Evolutionary conservation across 1,140 invertebrate genomes (phyloP).

Genomic region (Heterodera schachtii): DNA sequence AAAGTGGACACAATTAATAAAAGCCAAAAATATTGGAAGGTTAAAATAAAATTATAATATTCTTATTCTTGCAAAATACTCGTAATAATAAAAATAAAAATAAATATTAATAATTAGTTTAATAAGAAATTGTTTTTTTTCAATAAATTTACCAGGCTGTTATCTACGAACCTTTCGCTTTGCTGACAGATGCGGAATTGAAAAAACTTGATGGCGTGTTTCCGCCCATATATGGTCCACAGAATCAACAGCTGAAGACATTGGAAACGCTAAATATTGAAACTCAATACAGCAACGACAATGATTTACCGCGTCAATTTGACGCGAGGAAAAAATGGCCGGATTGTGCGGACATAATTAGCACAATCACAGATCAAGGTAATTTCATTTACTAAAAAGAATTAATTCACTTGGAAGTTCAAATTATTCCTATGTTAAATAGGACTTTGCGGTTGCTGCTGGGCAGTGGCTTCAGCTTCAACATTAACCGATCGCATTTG

Average conservation of each 20-base stretch:
- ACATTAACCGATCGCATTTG: slow-evolving; percentile 83
- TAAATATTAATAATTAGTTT: neutral
- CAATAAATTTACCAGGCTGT: neutral
- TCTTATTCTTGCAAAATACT: no score
- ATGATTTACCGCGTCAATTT: slow-evolving; percentile 71
- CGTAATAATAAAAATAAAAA: no score
- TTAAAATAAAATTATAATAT: neutral
- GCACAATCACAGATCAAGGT: slow-evolving; percentile 69
- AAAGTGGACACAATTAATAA: neutral
- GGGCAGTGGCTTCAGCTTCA: slow-evolving; percentile 50
- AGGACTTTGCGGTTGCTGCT: slow-evolving; percentile 66
- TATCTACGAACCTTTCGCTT: neutral
- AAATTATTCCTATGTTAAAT: neutral
- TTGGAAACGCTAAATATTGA: neutral
- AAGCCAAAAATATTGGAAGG: neutral
- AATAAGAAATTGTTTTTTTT: neutral
- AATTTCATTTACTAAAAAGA: neutral
- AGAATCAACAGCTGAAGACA: neutral
- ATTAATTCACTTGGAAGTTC: no score
- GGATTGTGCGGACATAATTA: slow-evolving; percentile 75
- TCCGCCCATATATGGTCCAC: neutral
- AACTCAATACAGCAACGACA: neutral
- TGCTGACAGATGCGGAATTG: neutral
- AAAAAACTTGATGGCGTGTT: neutral
- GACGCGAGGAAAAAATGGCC: slow-evolving; percentile 70